phyloP scores from a whole-genome alignment of 2,797 vertebrate species.

The Cossypha polioptera region DNA sequence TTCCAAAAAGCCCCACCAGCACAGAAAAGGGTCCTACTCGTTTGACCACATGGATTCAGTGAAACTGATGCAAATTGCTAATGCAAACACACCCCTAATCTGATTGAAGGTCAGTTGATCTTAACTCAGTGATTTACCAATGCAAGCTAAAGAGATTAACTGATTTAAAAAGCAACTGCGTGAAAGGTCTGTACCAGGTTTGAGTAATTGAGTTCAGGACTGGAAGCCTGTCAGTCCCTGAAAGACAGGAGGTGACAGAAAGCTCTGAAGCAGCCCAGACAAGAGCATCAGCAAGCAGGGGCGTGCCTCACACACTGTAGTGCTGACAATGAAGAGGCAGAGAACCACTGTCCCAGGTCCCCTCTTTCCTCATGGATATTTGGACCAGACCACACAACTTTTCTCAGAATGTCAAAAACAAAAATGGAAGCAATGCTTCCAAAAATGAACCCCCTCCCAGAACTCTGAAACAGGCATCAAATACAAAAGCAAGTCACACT shows the following conservation, averaged over 20 bases:
- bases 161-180: background rate
- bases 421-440: background rate
- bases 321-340: background rate
- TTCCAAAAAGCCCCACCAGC: background rate
- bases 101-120: background rate
- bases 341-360: background rate
- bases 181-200: background rate
- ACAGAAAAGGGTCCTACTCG: background rate
- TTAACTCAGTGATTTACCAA: conserved; percentile 18
- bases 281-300: background rate
- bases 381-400: background rate
- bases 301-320: background rate
- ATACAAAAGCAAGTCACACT: background rate
- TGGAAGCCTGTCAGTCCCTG: background rate
- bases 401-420: background rate
- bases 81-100: conserved; percentile 4
- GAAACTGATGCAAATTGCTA: conserved; percentile 12
- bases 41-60: background rate
- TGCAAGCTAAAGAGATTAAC: conserved; percentile 27
- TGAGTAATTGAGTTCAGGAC: background rate
- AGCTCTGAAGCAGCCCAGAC: background rate
- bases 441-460: background rate
- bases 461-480: background rate
- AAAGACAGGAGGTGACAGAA: background rate
- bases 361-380: background rate